Conservation (phyloP, 2,113 vertebrate genomes). For the Trematocara zebra region DNA sequence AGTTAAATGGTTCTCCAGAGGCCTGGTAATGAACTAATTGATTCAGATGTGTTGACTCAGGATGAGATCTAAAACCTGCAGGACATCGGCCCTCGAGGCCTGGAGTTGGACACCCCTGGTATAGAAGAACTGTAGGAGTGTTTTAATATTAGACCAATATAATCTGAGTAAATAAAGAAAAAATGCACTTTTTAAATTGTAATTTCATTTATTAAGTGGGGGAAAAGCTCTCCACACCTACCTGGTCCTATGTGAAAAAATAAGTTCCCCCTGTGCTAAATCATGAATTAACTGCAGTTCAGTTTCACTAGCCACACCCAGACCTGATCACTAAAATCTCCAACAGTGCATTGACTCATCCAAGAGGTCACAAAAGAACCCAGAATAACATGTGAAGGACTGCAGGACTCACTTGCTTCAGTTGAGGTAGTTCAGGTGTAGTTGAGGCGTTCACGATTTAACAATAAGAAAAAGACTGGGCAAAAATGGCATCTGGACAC, state of each 20-base stretch:
- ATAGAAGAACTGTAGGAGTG: background rate
- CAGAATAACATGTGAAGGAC: background rate
- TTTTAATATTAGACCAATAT: background rate
- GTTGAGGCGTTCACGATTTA: background rate
- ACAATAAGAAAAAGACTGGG: background rate
- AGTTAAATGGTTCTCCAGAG: background rate
- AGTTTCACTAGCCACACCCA: background rate
- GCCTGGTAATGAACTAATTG: fast-evolving
- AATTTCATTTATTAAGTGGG: background rate
- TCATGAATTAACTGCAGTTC: background rate
- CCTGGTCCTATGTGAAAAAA: background rate
- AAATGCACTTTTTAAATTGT: background rate
- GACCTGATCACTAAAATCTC: background rate
- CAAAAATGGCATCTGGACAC: background rate
- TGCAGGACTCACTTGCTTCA: background rate
- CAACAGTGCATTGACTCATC: background rate
- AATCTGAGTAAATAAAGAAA: background rate
- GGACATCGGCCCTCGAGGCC: fast-evolving
- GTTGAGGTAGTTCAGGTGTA: background rate
- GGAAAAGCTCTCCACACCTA: background rate
- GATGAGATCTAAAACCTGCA: background rate
- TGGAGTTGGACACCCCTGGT: background rate
- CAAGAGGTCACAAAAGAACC: background rate
- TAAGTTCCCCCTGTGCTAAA: no score
- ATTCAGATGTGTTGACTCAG: background rate